Percentiles rank a stretch among this genome's conserved stretches.
Evolutionary conservation across 1,140 invertebrate species (phyloP).

Genomic region (Drosophila nebulosa): DNA sequence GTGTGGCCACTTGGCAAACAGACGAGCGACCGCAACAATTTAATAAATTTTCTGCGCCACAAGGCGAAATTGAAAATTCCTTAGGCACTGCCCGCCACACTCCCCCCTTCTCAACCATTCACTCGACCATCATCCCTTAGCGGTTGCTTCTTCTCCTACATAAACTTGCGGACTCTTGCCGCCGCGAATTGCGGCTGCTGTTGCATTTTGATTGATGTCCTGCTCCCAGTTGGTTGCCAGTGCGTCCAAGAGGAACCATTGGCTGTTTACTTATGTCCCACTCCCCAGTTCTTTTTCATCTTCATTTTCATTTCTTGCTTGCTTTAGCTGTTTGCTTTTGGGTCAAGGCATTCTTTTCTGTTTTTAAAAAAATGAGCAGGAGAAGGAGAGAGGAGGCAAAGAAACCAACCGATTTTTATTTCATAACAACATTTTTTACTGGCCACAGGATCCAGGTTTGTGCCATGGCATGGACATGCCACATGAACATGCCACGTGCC

Average conservation of each 20-base stretch:
- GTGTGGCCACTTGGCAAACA: conserved; percentile 35
- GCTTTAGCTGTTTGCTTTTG: conserved; percentile 54
- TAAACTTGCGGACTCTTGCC: not conserved
- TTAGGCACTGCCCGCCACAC: not conserved
- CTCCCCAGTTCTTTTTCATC: not conserved
- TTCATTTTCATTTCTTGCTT: conserved; percentile 12
- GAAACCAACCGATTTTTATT: conserved; percentile 58
- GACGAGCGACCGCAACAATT: conserved; percentile 56
- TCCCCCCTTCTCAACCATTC: not conserved
- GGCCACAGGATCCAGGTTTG: conserved; percentile 41
- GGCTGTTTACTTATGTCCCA: conserved; percentile 55
- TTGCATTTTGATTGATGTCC: conserved; percentile 71
- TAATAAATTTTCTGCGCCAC: conserved; percentile 68
- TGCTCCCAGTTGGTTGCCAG: conserved; percentile 31
- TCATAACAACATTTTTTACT: conserved; percentile 59
- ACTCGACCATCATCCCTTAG: not conserved
- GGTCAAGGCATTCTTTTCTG: conserved; percentile 60
- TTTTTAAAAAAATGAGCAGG: conserved; percentile 7
- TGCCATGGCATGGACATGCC: not conserved
- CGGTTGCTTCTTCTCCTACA: not conserved
- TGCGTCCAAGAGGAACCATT: not conserved
- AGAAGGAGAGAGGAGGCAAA: not conserved
- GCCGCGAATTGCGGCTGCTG: conserved; percentile 7
- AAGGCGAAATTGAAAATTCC: conserved; percentile 75
- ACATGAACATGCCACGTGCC: conserved; percentile 17